These are phyloP conservation scores for Natator depressus DNA, from an alignment of 2,113 vertebrate species.

Conservation along the genomic window DNA sequence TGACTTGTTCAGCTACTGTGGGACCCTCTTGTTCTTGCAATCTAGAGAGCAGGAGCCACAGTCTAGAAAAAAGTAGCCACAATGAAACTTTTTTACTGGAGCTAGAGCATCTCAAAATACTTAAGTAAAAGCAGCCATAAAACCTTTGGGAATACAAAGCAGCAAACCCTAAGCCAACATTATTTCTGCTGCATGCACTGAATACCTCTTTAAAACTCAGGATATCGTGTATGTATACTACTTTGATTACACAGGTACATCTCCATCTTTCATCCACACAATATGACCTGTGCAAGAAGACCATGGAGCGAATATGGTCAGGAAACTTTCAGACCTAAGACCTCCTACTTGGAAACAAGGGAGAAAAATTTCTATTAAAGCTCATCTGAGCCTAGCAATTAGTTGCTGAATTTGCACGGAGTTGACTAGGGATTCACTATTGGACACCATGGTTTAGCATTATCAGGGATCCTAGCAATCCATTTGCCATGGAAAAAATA, in stretches of 20 bases:
- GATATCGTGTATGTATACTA: slow-evolving; percentile 85
- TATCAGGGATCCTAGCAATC: not conserved
- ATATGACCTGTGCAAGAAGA: slow-evolving; percentile 78
- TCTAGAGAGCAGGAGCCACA: not conserved
- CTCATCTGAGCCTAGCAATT: slow-evolving; percentile 86
- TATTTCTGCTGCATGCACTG: slow-evolving; percentile 86
- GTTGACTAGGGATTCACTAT: slow-evolving; percentile 86
- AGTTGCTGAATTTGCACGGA: slow-evolving; percentile 87
- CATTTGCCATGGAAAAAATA: not conserved
- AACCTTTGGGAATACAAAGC: slow-evolving; percentile 91
- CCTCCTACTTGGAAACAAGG: slow-evolving; percentile 84
- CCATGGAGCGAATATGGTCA: slow-evolving; percentile 50
- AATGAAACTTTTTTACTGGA: slow-evolving; percentile 80
- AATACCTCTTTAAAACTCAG: slow-evolving; percentile 86
- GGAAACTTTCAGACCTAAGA: slow-evolving; percentile 73
- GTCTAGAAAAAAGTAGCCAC: slow-evolving; percentile 75
- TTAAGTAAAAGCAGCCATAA: slow-evolving; percentile 83
- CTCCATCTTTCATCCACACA: slow-evolving; percentile 87
- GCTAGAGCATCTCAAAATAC: slow-evolving; percentile 79
- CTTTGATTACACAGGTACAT: slow-evolving; percentile 86
- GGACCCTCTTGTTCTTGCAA: slow-evolving; percentile 75
- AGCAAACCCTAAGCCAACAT: slow-evolving; percentile 83
- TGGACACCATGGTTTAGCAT: slow-evolving; percentile 89
- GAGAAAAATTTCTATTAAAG: slow-evolving; percentile 85
- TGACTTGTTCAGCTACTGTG: slow-evolving; percentile 82